Evolutionary conservation across 1,140 invertebrate genomes (phyloP).

Genomic region (Drosophila pallidifrons): DNA sequence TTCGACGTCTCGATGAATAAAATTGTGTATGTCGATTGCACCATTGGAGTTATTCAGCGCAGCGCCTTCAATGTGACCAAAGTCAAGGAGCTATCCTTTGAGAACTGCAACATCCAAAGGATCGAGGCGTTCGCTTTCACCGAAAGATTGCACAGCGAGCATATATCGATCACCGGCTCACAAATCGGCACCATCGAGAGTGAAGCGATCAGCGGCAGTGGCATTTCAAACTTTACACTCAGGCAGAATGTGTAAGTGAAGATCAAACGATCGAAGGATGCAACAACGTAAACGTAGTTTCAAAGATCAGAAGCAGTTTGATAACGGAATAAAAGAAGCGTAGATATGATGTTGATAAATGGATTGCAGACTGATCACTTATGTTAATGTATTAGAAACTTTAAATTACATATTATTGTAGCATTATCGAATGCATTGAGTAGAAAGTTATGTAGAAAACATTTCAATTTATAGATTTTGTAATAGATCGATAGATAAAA

Average conservation of each 20-base stretch:
- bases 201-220: conserved; percentile 77
- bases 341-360: too few relatives aligned
- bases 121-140: conserved; percentile 73
- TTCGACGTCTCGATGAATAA: conserved; percentile 72
- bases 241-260: conserved; percentile 68
- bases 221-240: conserved; percentile 66
- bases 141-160: conserved; percentile 64
- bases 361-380: too few relatives aligned
- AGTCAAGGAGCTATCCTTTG: conserved; percentile 65
- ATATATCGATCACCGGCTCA: conserved; percentile 67
- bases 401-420: too few relatives aligned
- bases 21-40: conserved; percentile 61
- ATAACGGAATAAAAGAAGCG: too few relatives aligned
- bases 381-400: too few relatives aligned
- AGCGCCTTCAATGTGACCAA: conserved; percentile 74
- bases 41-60: conserved; percentile 56
- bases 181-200: conserved; percentile 74
- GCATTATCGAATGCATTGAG: too few relatives aligned
- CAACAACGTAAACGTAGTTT: too few relatives aligned
- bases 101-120: conserved; percentile 58
- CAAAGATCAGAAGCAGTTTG: neutral
- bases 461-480: too few relatives aligned
- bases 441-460: too few relatives aligned
- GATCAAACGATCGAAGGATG: neutral
- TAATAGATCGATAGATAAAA: too few relatives aligned